Evolutionary conservation across 1,140 invertebrate species (phyloP), one percentile per base, ranked within the genome.

Genomic region (Drosophila punjabiensis): DNA sequence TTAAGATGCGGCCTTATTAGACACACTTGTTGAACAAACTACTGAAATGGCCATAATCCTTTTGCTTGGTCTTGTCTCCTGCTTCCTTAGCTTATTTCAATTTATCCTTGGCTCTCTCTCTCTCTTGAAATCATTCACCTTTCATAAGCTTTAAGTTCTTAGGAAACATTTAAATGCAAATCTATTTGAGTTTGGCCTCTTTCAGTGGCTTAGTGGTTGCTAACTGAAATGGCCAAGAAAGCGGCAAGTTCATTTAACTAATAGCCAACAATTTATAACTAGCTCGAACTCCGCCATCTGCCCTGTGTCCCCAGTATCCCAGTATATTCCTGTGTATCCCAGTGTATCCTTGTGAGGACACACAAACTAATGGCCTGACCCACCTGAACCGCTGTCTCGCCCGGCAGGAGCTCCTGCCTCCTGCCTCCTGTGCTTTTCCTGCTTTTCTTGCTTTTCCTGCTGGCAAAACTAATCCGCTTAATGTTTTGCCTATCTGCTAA

Each of bases 261-360:
- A 88, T 89, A 88, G 85, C 85, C 85, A 88, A 89, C 85, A 88
- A 89, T 88, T 89, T 88, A 89, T 88, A 88, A 81, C 84, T 79
- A 68, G 79, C 67, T 41, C 39, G 55, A 65, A 20, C 35, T 20
- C 70, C 60, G 14, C 47, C 32, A 39, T 35, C 43, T 48, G 60
- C 37, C 37, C 55, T 39, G 55, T 56, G 55, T 56, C 33, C 20
- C 33, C 48, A 14, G 47, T 28, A 30, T 18, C 18, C 55, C 30
- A 32, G 28, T 24, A 5, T 35, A 33, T 20, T 9, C 32, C 30
- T 55, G 18, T 55, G 13, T 37, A n/a, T n/a, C n/a, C n/a, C n/a
- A n/a, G n/a, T n/a, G n/a, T n/a, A 37, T 56, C 33, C 67, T 24
- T 43, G 63, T 33, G 76, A 82, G 67, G 77, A 83, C 80, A 78